Percentiles rank a stretch among this genome's conserved stretches.
These are phyloP conservation scores for Argyra leucocephala DNA, from an alignment of 2,888 invertebrate species.

Conservation along the genomic window DNA sequence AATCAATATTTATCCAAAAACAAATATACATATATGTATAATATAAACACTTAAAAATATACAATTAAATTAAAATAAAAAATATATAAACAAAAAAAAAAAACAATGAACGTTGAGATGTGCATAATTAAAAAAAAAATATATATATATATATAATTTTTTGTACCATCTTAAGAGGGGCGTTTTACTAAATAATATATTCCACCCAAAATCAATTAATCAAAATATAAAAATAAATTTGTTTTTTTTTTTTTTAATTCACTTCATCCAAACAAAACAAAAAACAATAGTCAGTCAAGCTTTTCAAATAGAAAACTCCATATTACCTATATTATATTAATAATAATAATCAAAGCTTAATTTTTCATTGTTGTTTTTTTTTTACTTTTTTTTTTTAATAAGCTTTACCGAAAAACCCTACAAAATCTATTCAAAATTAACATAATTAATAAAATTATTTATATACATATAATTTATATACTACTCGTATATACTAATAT, in stretches of 20 bases:
- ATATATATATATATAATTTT: background rate
- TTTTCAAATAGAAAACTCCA: no score
- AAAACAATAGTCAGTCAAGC: no score
- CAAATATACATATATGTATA: no score
- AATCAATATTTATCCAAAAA: background rate
- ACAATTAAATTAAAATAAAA: background rate
- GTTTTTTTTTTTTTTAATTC: background rate
- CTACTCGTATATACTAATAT: background rate
- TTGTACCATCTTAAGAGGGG: background rate
- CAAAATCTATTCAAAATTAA: background rate
- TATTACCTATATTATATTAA: no score
- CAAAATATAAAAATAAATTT: background rate
- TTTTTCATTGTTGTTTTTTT: no score
- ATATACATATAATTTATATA: background rate
- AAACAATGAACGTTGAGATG: background rate
- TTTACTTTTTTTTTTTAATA: no score
- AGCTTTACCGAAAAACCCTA: no score
- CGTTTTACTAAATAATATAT: background rate
- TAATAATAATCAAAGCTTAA: no score
- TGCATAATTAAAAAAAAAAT: no score
- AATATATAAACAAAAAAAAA: background rate
- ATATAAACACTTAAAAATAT: no score
- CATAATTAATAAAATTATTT: background rate
- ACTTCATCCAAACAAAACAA: no score
- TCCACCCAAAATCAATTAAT: slow-evolving; percentile 3